Percentiles rank a stretch among this genome's conserved stretches.
phyloP scores from a whole-genome alignment of 35 echinoderm and acorn worm genomes.

The Strongylocentrotus purpuratus region DNA sequence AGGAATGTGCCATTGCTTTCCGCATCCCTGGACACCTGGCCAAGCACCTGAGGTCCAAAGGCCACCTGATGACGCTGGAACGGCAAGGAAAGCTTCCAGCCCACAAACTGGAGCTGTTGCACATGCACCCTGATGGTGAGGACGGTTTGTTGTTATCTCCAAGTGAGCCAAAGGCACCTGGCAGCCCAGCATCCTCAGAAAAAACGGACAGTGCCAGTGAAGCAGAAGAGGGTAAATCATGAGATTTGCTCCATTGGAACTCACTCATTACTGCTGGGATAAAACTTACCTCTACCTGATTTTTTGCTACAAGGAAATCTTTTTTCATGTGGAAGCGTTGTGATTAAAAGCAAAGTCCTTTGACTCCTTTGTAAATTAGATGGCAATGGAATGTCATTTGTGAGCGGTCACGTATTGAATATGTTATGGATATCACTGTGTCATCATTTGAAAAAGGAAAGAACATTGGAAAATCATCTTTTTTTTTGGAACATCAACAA shows the following conservation, averaged over 20 bases:
- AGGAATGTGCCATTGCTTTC: conserved; percentile 95
- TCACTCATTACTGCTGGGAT: neutral
- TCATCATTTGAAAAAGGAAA: neutral
- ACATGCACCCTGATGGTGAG: conserved; percentile 46
- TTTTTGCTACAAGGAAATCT: neutral
- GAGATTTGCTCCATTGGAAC: neutral
- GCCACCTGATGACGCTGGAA: conserved; percentile 89
- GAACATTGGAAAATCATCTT: neutral
- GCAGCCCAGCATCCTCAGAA: conserved; percentile 81
- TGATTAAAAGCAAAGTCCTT: neutral
- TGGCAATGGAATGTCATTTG: neutral
- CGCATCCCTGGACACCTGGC: conserved; percentile 96
- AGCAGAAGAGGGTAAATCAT: conserved; percentile 39
- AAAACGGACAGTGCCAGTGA: conserved; percentile 92
- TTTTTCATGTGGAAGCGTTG: neutral
- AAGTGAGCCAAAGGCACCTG: conserved; percentile 49
- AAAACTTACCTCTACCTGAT: neutral
- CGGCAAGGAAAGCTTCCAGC: conserved; percentile 73
- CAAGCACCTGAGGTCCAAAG: conserved; percentile 89
- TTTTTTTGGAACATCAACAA: neutral
- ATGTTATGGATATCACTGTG: neutral
- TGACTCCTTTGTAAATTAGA: neutral
- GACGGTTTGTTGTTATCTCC: conserved; percentile 45
- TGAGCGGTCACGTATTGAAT: neutral
- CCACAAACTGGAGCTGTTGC: conserved; percentile 61